Evolutionary conservation across 1,140 invertebrate genomes (phyloP), one percentile per base, ranked within the genome.

Genomic region (Euwallacea fornicatus): DNA sequence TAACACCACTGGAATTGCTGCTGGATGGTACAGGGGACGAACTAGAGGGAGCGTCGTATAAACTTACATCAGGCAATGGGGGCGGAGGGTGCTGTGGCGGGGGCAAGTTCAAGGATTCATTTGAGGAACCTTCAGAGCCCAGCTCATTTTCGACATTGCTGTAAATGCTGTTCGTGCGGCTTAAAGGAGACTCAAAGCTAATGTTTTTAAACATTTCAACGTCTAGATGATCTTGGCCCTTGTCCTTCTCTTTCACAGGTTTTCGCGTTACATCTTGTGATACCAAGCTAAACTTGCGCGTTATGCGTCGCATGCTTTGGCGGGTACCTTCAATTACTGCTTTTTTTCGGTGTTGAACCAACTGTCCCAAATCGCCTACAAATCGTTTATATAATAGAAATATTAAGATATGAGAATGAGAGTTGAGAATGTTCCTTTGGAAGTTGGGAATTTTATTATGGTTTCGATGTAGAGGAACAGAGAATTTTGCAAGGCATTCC

Each of bases 41-140:
- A 6, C 83, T 84, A 10, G 85, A 83, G 33, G 86, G 76, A 60
- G 85, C 84, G 77, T 88, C 86, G 73, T 87, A 88, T 64, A 86
- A 81, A 33, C 82, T 83, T 74, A 87, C 86, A 60, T 86, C 84
- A 43, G 85, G 85, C 76, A 85, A 79, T 46, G 86, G 86, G 21
- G 86, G 86, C 43, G 86, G 86, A 16, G 87, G 87, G 77, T 86
- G 87, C 42, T 83, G 77, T 8, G 85, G 84, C 9, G 86, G 86
- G 21, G 84, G 85, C 68, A 83, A 81, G 73, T 80, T 83, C 60
- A 81, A 79, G 21, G 78, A 75, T 47, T 81, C 78, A 64, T 77
- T 81, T 65, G 53, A 83, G 59, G 71, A 64, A 9, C 44, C n/a
- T 13, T 21, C 13, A 11, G 66, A 68, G 11, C 54, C 56, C 44